Evolutionary conservation across 2,888 invertebrate species (phyloP), one percentile per base, ranked within the genome.

Genomic region (Caenorhabditis auriculariae): DNA sequence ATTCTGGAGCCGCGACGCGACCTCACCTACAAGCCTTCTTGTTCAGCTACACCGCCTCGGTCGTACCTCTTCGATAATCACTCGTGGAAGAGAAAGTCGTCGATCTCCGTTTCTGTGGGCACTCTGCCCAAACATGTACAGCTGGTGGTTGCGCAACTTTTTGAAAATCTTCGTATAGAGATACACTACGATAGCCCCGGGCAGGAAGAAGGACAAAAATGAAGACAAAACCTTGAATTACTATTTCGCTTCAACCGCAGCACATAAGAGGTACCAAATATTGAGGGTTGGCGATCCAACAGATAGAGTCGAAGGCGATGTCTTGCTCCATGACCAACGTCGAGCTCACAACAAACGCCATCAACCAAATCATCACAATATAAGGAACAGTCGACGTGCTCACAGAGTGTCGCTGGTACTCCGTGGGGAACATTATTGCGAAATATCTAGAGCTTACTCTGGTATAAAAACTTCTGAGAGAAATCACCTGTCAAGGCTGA

Each of bases 341-440:
- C 0, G 70, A 60, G 17, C 69, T 69, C 4, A 76, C 66, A 26
- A 67, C 64, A 0, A 74, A 42, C 7, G 71, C 69, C 67, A 73
- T 70, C 50, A 74, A 23, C 76, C 76, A 74, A 6, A 76, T 70
- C 70, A 70, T 68, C 2, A 68, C 65, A 21, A 69, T 49, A 47
- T 66, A 74, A 15, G 73, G 72, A 9, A 65, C 46, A 6, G 73
- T 66, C 3, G 65, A 67, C 2, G 76, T 73, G 24, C 68, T 62
- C 29, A 72, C 62, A 17, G 69, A 68, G 52, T 76, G 73, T 15
- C 76, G 48, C 44, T 76, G 76, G 29, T 76, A 76, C 37, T 74
- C 74, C 3, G 74, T 73, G 1, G 76, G 76, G 37, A 74, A 76
- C 66, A 76, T 73, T 24, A 76, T 74, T 6, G 76, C 76, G 48